Percentiles rank a stretch among this genome's conserved stretches.
phyloP scores from a whole-genome alignment of 2,888 invertebrate species.

The Elgonia sp. region DNA sequence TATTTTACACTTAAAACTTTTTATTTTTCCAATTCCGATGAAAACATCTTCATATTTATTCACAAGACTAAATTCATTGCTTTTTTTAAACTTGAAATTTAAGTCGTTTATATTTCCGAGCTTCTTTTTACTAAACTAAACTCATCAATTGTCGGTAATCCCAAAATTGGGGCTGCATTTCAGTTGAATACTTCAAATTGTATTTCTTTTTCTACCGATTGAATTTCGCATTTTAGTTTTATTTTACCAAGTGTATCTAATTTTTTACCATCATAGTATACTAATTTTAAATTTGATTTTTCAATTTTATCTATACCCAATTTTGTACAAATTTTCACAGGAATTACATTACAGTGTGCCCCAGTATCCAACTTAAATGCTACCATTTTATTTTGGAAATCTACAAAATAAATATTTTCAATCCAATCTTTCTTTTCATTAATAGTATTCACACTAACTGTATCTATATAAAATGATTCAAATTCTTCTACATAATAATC shows the following conservation, averaged over 20 bases:
- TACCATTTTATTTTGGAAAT: conserved; percentile 20
- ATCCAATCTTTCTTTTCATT: too few relatives aligned
- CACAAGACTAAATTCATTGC: too few relatives aligned
- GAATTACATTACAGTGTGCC: conserved; percentile 56
- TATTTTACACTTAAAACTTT: conserved; percentile 68
- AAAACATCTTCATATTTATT: conserved; percentile 65
- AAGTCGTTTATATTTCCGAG: background rate
- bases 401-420: background rate
- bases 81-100: background rate
- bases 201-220: conserved; percentile 32
- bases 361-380: conserved; percentile 52
- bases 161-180: conserved; percentile 9
- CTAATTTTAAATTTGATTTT: conserved; percentile 30
- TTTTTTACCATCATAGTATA: background rate
- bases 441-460: background rate
- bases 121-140: background rate
- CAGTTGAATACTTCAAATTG: conserved; percentile 28
- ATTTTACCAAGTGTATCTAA: conserved; percentile 22
- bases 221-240: conserved; percentile 6
- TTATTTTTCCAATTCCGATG: conserved; percentile 68
- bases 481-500: too few relatives aligned
- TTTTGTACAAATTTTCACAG: conserved; percentile 15
- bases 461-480: too few relatives aligned
- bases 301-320: conserved; percentile 27
- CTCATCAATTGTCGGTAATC: background rate